Conservation (phyloP, 1,140 invertebrate species). For the Neodiprion virginianus region DNA sequence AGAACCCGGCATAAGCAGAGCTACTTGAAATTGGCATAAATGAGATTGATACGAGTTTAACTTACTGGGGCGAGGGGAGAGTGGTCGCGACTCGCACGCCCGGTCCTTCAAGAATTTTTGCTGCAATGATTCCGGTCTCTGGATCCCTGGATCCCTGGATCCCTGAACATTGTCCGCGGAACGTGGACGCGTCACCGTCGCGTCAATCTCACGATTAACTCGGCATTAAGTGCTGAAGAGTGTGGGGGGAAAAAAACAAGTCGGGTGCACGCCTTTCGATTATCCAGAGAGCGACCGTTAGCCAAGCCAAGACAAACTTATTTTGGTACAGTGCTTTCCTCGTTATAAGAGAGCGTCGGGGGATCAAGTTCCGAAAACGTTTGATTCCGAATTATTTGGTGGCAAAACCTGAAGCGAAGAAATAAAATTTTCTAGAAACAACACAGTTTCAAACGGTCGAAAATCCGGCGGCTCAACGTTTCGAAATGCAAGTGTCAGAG, state of each 20-base stretch:
- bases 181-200: background rate
- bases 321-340: too few relatives aligned
- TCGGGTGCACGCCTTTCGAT: background rate
- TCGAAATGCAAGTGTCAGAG: too few relatives aligned
- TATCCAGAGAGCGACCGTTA: background rate
- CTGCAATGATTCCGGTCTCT: background rate
- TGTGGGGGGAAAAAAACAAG: background rate
- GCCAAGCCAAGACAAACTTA: background rate
- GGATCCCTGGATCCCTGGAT: background rate
- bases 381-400: too few relatives aligned
- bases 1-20: conserved; percentile 14
- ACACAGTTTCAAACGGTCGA: too few relatives aligned
- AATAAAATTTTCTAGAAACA: too few relatives aligned
- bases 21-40: conserved; percentile 60
- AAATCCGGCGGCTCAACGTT: too few relatives aligned
- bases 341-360: too few relatives aligned
- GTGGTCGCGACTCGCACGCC: background rate
- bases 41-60: conserved; percentile 63
- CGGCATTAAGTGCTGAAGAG: background rate
- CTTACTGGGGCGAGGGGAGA: conserved; percentile 39
- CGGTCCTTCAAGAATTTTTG: background rate
- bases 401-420: too few relatives aligned
- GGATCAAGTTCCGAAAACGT: too few relatives aligned
- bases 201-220: conserved; percentile 7
- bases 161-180: background rate